A percentile compares a stretch with the other conserved stretches of the same genome.
Evolutionary conservation across 2,797 vertebrate species (phyloP).

Genomic region (Triplophysa bombifrons): DNA sequence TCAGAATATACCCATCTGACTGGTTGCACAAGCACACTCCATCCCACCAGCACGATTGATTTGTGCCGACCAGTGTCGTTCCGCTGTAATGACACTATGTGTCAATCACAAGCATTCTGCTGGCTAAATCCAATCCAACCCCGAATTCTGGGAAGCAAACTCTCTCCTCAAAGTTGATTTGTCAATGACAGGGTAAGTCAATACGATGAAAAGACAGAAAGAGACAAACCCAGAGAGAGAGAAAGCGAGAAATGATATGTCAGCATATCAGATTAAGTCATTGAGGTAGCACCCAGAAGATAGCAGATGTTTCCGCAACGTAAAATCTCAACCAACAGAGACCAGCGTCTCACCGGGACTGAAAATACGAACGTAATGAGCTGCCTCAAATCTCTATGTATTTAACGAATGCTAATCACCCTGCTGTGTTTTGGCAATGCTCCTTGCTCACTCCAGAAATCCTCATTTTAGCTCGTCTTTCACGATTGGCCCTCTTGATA

Average conservation of each 20-base stretch:
- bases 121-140: constrained; percentile 46
- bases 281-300: constrained; percentile 59
- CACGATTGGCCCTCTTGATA: constrained; percentile 36
- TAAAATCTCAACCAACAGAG: constrained; percentile 55
- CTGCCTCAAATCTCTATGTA: constrained; percentile 37
- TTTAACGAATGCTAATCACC: constrained; percentile 56
- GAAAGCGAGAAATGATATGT: constrained; percentile 6
- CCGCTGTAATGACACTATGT: constrained; percentile 46
- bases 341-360: constrained; percentile 42
- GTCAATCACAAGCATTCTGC: constrained; percentile 44
- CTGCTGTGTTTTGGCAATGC: constrained; percentile 38
- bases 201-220: constrained; percentile 22
- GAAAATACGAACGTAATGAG: constrained; percentile 44
- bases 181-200: constrained; percentile 49
- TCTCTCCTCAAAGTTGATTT: constrained; percentile 49
- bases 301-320: constrained; percentile 69
- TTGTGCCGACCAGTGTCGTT: constrained; percentile 36
- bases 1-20: constrained; percentile 27
- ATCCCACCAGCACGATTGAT: constrained; percentile 29
- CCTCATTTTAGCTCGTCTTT: constrained; percentile 30
- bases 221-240: constrained; percentile 6
- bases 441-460: constrained; percentile 26
- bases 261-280: constrained; percentile 14
- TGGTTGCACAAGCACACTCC: constrained; percentile 4
- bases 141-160: constrained; percentile 43